Percentiles rank a stretch among this genome's conserved stretches.
phyloP scores from a whole-genome alignment of 2,113 vertebrate species.

The Zosterops borbonicus region DNA sequence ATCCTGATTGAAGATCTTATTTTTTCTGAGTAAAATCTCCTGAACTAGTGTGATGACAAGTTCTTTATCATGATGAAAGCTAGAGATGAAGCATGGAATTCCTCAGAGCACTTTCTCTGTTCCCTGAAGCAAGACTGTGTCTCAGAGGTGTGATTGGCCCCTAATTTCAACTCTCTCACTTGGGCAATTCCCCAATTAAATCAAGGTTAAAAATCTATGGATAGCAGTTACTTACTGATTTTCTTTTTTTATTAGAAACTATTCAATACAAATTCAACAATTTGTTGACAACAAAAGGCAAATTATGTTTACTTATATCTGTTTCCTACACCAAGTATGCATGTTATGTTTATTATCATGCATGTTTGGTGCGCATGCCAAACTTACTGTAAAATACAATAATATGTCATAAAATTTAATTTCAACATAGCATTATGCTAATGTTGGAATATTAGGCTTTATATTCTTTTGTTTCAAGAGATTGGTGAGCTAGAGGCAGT shows the following conservation, averaged over 20 bases:
- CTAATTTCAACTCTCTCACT: conserved; percentile 13
- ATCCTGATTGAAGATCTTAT: background rate
- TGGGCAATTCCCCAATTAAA: background rate
- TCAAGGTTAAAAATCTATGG: background rate
- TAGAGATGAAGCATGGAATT: background rate
- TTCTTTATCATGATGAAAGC: background rate
- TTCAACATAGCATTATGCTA: background rate
- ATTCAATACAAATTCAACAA: background rate
- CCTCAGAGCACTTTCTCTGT: background rate
- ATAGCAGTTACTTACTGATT: background rate
- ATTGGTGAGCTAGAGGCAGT: background rate
- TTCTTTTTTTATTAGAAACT: background rate
- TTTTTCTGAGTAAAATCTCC: background rate
- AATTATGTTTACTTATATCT: background rate
- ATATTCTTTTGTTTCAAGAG: background rate
- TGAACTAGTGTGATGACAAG: background rate
- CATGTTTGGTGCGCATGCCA: background rate
- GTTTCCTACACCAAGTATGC: background rate
- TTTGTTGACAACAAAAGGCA: background rate
- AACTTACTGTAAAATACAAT: background rate
- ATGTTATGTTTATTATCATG: background rate
- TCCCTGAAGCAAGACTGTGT: background rate
- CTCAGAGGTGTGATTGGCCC: background rate
- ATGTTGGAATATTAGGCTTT: background rate
- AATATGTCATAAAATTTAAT: background rate